phyloP scores from a whole-genome alignment of 2,113 vertebrate genomes.

The Martes martes region DNA sequence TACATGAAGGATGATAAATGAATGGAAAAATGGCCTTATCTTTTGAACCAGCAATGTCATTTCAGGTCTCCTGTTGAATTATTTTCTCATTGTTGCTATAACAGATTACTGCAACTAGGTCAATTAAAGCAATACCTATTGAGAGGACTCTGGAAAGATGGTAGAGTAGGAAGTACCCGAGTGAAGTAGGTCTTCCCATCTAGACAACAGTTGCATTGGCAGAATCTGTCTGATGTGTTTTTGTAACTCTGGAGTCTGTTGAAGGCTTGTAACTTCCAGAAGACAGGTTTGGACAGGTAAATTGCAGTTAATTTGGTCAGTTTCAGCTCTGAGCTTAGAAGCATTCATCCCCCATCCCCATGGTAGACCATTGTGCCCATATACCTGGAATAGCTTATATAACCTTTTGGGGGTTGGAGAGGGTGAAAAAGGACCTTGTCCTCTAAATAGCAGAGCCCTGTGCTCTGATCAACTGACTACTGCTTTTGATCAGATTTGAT shows the following conservation, averaged over 20 bases:
- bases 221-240: neutral
- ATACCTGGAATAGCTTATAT: neutral
- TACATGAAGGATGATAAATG: neutral
- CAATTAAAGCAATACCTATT: no score
- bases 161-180: neutral
- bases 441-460: neutral
- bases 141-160: neutral
- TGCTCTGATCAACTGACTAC: neutral
- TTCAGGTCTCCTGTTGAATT: neutral
- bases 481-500: neutral
- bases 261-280: neutral
- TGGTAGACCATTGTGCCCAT: neutral
- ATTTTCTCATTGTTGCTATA: neutral
- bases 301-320: neutral
- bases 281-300: neutral
- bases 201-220: neutral
- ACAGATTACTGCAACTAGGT: neutral
- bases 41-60: neutral
- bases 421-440: neutral
- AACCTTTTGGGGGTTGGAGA: neutral
- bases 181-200: neutral
- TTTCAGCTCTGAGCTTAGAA: neutral
- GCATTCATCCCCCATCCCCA: neutral
- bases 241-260: neutral
- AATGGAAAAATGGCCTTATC: neutral